These are phyloP conservation scores for Nemotelus pantherinus DNA, from an alignment of 2,888 invertebrate species.

Conservation along the genomic window DNA sequence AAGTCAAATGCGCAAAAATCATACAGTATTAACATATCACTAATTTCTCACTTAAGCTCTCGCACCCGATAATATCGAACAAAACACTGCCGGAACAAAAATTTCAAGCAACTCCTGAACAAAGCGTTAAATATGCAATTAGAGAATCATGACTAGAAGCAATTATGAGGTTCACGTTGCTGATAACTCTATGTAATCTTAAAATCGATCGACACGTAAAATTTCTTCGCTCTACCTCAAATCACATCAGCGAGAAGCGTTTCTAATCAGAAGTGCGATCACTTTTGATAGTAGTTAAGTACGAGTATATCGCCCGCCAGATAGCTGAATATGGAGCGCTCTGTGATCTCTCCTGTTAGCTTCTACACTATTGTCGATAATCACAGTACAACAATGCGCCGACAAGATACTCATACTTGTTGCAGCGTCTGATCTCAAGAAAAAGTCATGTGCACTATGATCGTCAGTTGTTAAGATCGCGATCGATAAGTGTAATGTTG, in stretches of 20 bases:
- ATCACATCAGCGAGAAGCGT: constrained; percentile 44
- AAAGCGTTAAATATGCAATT: constrained; percentile 33
- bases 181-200: constrained; percentile 27
- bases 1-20: too few species aligned
- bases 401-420: constrained; percentile 4
- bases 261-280: constrained; percentile 45
- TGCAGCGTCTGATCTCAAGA: constrained; percentile 3
- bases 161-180: constrained; percentile 35
- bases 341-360: not conserved
- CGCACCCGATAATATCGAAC: too few species aligned
- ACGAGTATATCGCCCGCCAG: constrained; percentile 3
- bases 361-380: not conserved
- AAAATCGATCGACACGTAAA: constrained; percentile 38
- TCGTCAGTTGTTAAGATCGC: constrained; percentile 45
- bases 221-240: constrained; percentile 18
- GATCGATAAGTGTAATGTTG: constrained; percentile 43
- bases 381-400: constrained; percentile 30
- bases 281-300: constrained; percentile 35
- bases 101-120: not conserved
- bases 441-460: constrained; percentile 44
- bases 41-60: too few species aligned
- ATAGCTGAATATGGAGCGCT: not conserved
- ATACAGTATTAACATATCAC: too few species aligned
- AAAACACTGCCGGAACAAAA: too few species aligned
- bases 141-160: constrained; percentile 41